Base-by-base conservation (phyloP, 2,113 vertebrate genomes). In the Danio rerio region DNA sequence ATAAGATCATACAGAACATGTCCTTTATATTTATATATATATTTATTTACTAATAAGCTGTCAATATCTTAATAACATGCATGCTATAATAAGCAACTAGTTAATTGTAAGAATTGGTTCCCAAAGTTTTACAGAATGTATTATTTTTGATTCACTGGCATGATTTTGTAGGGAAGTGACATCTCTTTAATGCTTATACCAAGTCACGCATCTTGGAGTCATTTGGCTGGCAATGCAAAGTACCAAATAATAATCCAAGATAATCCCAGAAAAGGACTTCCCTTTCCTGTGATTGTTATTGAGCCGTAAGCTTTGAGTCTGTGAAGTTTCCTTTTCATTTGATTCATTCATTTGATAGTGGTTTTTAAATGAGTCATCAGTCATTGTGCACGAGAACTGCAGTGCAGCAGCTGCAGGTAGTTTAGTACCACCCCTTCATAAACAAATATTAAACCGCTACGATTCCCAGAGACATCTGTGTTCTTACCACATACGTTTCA, bases 231-330 rank as follows among this genome's bases (percentile, higher is more conserved):
- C 20, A 77, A 63, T 20, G 50, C 59, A 63, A n/a, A 61, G 62
- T 77, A 9, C 45, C 45, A 52, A 77, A 63, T 63, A 63, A 31
- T 77, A 77, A 77, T 77, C 58, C 75, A 77, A 50, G 59, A 77
- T 77, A 77, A 77, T 77, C 75, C 58, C 15, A 58, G 20, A 2
- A 11, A 9, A 77, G 59, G 59, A 63, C 58, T 63, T 77, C 12
- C 58, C 45, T 77, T 31, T 63, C 45, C 20, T 62, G 13, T 21
- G 18, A 50, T 52, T 31, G 59, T 50, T 50, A 61, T 76, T 15
- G 47, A 21, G 42, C 12, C 43, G 5, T n/a, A 45, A n/a, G 45
- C 18, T 50, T 77, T 40, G 15, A 50, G 74, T 50, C 74, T 62
- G 42, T 59, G 43, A 77, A 62, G 59, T 62, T 21, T 62, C 18